phyloP scores from a whole-genome alignment of 2,113 vertebrate species.

The Capreolus pygargus region DNA sequence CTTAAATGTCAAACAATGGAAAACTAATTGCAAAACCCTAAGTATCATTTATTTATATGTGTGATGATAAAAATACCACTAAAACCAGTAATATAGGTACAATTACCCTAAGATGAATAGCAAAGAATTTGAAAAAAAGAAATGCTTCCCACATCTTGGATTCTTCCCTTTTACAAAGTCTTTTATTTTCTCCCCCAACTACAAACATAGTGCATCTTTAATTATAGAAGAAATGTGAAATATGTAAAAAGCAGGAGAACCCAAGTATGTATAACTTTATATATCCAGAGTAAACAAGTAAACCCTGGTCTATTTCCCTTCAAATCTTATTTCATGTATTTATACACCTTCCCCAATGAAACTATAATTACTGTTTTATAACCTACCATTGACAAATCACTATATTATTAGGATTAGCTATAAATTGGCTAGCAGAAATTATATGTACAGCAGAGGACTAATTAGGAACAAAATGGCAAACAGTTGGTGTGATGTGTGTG shows the following conservation, averaged over 20 bases:
- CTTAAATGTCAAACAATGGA: constrained; percentile 2
- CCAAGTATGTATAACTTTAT: background rate
- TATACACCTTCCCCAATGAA: background rate
- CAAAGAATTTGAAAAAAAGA: background rate
- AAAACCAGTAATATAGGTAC: background rate
- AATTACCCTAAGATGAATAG: constrained; percentile 2
- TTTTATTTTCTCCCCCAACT: background rate
- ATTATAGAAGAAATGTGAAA: constrained; percentile 17
- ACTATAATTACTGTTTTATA: background rate
- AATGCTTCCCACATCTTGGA: background rate
- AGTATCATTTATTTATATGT: background rate
- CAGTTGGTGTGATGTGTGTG: background rate
- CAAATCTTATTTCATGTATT: background rate
- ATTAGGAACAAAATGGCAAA: constrained; percentile 21
- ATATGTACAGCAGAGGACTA: background rate
- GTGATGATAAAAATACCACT: constrained; percentile 25
- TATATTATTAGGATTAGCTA: background rate
- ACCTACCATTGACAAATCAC: background rate
- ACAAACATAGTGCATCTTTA: background rate
- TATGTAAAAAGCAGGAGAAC: background rate
- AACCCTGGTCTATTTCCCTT: background rate
- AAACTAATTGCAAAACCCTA: constrained; percentile 32
- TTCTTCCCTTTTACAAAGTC: background rate
- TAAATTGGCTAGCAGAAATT: constrained; percentile 15
- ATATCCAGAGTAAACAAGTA: background rate